phyloP scores from a whole-genome alignment of 2,888 invertebrate genomes.

The Shargacucullia verbasci region DNA sequence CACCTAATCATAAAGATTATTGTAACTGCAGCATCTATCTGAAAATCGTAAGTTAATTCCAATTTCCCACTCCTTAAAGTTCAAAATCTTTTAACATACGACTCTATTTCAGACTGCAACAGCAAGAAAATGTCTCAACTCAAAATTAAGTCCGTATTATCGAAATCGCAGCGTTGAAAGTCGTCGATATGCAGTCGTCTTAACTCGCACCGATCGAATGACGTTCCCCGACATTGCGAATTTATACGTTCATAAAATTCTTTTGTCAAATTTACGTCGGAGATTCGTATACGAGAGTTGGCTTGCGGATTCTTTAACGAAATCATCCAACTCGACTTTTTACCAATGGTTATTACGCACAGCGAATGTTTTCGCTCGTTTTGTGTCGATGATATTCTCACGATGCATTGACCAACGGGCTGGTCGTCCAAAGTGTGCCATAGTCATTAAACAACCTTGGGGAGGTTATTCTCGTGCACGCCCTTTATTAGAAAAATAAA shows the following conservation, averaged over 20 bases:
- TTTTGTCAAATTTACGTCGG: slow-evolving; percentile 87
- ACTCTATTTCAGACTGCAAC: no score
- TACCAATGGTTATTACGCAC: slow-evolving; percentile 78
- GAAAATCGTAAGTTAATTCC: no score
- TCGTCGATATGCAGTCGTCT: slow-evolving; percentile 41
- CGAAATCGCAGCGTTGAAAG: slow-evolving; percentile 16
- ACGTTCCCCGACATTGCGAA: slow-evolving; percentile 73
- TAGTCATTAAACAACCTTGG: no score
- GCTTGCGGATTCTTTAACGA: slow-evolving; percentile 80
- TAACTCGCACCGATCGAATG: slow-evolving; percentile 77
- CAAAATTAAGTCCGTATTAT: not conserved
- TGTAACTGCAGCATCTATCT: no score
- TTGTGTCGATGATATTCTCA: slow-evolving; percentile 38
- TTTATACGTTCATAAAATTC: slow-evolving; percentile 88
- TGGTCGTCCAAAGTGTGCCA: no score
- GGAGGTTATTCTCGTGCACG: no score
- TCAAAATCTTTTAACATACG: no score
- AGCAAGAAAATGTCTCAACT: no score
- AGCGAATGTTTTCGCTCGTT: slow-evolving; percentile 46
- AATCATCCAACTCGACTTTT: slow-evolving; percentile 78
- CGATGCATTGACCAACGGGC: slow-evolving; percentile 24
- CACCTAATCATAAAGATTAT: no score
- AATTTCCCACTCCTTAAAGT: no score
- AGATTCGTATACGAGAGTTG: slow-evolving; percentile 78
- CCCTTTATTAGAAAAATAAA: no score